Percentiles rank a stretch among this genome's conserved stretches.
phyloP scores from a whole-genome alignment of 2,888 invertebrate species.

The Lissocephala sabroskyi region DNA sequence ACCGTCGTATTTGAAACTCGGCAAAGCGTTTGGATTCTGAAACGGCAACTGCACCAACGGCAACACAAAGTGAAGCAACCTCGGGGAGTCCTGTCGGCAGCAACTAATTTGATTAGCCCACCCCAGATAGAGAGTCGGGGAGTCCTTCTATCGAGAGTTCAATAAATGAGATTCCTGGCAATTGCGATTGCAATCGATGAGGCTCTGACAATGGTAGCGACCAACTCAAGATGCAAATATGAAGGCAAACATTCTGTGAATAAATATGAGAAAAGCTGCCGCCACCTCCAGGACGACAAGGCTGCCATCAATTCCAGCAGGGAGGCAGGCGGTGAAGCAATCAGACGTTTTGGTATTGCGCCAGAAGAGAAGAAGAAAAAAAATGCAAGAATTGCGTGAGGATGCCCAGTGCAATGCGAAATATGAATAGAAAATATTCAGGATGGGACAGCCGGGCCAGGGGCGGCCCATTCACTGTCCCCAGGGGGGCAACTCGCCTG shows the following conservation, averaged over 20 bases:
- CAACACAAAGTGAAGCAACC: constrained; percentile 3
- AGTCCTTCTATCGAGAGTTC: neutral
- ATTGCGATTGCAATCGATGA: neutral
- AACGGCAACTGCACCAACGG: constrained; percentile 76
- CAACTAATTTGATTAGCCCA: constrained; percentile 1
- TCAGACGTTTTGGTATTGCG: neutral
- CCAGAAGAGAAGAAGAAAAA: neutral
- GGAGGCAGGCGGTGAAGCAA: neutral
- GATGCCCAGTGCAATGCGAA: too few species aligned
- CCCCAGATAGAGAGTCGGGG: neutral
- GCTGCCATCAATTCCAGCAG: too few species aligned
- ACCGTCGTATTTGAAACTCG: constrained; percentile 80
- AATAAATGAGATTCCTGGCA: neutral
- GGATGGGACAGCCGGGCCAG: too few species aligned
- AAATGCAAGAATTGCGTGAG: too few species aligned
- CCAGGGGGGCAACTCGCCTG: too few species aligned
- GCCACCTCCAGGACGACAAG: neutral
- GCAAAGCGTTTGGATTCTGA: constrained; percentile 98
- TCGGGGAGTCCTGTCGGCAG: neutral
- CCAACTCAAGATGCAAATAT: constrained; percentile 1
- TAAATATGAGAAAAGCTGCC: constrained; percentile 1
- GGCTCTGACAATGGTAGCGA: too few species aligned
- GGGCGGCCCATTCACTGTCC: too few species aligned
- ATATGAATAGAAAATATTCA: too few species aligned
- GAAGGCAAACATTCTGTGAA: constrained; percentile 1